A percentile compares a stretch with the other conserved stretches of the same genome.
Conservation (phyloP, 2,888 invertebrate species). For the Pegoplata infirma region DNA sequence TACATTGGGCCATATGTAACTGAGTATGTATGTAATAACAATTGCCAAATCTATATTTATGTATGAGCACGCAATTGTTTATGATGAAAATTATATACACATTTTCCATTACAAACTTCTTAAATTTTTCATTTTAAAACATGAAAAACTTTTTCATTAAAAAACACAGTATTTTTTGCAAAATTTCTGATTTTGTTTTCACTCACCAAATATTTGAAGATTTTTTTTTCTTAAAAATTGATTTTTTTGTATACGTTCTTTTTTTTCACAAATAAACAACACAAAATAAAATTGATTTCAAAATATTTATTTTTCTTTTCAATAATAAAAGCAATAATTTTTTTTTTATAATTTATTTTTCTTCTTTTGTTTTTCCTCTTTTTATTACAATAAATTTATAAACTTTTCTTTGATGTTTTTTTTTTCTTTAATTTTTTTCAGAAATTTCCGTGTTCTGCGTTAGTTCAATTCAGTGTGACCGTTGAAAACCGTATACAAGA, state of each 20-base stretch:
- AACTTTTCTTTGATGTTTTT: not conserved
- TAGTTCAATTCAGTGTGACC: constrained; percentile 56
- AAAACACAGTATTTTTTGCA: not conserved
- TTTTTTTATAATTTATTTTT: constrained; percentile 14
- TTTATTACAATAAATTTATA: constrained; percentile 19
- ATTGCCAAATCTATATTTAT: not conserved
- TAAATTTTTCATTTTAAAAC: not conserved
- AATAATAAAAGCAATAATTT: not conserved
- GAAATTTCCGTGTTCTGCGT: constrained; percentile 45
- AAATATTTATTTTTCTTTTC: not conserved
- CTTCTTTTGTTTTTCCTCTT: not conserved
- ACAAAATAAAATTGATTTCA: no score
- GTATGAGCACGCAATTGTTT: constrained; percentile 1
- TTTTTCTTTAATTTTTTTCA: no score
- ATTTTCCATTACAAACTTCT: not conserved
- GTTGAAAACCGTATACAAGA: constrained; percentile 66
- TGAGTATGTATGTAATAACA: not conserved
- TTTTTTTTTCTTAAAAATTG: not conserved
- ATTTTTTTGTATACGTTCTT: not conserved
- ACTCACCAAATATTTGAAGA: constrained; percentile 5
- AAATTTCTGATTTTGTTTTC: not conserved
- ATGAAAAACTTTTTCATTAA: not conserved
- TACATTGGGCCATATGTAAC: no score
- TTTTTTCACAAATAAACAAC: no score
- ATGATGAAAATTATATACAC: constrained; percentile 12